A percentile compares a stretch with the other conserved stretches of the same genome.
phyloP scores from a whole-genome alignment of 2,113 vertebrate genomes.

The Balaenoptera acutorostrata region DNA sequence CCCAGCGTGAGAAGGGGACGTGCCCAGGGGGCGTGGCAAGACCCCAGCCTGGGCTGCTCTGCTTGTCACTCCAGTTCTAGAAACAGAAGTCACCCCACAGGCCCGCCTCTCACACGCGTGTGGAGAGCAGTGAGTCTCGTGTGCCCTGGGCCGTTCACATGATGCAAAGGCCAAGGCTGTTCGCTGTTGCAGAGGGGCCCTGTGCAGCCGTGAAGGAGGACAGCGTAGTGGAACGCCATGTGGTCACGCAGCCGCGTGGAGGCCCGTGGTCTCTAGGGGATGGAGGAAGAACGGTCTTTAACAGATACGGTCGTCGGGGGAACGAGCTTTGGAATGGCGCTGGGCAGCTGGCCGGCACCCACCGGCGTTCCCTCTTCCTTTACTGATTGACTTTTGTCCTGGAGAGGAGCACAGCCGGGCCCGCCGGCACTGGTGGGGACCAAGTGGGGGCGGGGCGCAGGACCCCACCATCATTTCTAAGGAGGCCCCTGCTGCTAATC shows the following conservation, averaged over 20 bases:
- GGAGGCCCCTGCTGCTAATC: rapidly evolving
- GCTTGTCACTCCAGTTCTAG: no score
- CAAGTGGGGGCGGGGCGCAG: not conserved
- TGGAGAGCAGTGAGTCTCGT: rapidly evolving
- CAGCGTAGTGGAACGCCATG: rapidly evolving
- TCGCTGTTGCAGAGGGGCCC: not conserved
- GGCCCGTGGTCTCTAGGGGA: rapidly evolving
- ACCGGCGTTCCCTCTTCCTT: not conserved
- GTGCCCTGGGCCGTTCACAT: not conserved
- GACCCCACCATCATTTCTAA: rapidly evolving
- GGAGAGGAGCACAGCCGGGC: not conserved
- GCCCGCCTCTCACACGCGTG: rapidly evolving
- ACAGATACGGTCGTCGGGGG: rapidly evolving
- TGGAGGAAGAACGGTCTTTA: rapidly evolving
- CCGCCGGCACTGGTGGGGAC: rapidly evolving
- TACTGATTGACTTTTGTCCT: not conserved
- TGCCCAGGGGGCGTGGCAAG: rapidly evolving
- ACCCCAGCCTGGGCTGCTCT: not conserved
- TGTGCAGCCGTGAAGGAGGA: not conserved
- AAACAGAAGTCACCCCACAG: no score
- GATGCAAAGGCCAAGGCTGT: not conserved
- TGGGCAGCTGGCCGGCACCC: no score
- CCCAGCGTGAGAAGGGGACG: rapidly evolving
- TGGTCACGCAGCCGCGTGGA: rapidly evolving
- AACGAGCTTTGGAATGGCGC: rapidly evolving